Percentiles rank a stretch among this genome's conserved stretches.
These are phyloP conservation scores for Strigamia crassipes DNA, from an alignment of 2,888 invertebrate genomes.

Conservation along the genomic window DNA sequence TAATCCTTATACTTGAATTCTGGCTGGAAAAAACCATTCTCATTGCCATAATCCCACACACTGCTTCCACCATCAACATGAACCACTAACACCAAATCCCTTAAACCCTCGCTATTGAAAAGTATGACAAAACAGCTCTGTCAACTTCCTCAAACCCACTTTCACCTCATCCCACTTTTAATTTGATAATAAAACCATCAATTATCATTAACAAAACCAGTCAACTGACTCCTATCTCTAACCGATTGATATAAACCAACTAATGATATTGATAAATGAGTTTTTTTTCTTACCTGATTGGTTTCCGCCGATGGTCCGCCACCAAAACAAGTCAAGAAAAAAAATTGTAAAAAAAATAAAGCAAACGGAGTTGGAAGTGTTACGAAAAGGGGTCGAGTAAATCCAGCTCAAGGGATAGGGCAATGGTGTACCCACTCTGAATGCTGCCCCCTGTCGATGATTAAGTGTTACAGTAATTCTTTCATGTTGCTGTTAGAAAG, in stretches of 20 bases:
- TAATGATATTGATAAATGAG: not conserved
- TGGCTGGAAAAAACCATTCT: too few relatives aligned
- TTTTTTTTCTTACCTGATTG: not conserved
- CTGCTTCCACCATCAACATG: not conserved
- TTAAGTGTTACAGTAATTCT: conserved; percentile 40
- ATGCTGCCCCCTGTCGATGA: conserved; percentile 14
- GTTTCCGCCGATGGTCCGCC: not conserved
- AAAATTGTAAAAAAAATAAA: not conserved
- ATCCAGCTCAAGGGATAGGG: conserved; percentile 17
- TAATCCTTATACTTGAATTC: too few relatives aligned
- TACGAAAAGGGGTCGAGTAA: not conserved
- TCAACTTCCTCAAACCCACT: not conserved
- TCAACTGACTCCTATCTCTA: not conserved
- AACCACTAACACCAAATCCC: not conserved
- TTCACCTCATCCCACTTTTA: not conserved
- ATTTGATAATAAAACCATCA: not conserved
- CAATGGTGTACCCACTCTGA: not conserved
- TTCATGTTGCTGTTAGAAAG: conserved; percentile 11
- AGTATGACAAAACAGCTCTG: not conserved
- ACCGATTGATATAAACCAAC: not conserved
- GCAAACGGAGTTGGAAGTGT: not conserved
- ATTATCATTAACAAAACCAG: not conserved
- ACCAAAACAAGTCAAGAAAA: not conserved
- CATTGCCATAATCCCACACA: not conserved
- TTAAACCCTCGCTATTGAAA: not conserved